Percentiles rank a stretch among this genome's conserved stretches.
phyloP scores from a whole-genome alignment of 2,113 vertebrate genomes.

The Actinemys pallida region DNA sequence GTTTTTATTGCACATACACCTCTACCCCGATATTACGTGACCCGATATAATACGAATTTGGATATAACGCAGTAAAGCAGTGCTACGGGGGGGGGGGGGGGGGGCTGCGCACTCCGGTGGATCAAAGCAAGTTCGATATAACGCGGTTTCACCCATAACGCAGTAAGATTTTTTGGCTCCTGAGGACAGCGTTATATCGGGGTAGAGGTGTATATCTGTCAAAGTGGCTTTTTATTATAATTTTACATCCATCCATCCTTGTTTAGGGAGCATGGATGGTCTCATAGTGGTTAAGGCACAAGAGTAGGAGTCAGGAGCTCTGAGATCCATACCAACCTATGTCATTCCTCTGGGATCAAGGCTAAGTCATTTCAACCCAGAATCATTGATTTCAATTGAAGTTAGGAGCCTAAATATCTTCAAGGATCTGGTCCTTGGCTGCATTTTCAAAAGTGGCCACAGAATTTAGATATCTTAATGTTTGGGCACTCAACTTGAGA shows the following conservation, averaged over 20 bases:
- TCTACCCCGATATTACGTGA: too few species aligned
- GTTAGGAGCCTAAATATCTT: neutral
- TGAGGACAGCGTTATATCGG: too few species aligned
- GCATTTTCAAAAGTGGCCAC: neutral
- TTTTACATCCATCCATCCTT: neutral
- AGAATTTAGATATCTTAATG: constrained; percentile 17
- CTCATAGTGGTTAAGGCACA: neutral
- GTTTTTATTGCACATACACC: too few species aligned
- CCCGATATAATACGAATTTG: too few species aligned
- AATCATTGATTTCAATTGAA: neutral
- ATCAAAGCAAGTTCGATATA: too few species aligned
- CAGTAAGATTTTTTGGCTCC: too few species aligned
- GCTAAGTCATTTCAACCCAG: neutral
- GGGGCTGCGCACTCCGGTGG: too few species aligned
- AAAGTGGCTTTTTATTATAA: neutral
- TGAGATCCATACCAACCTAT: neutral
- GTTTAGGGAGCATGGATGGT: neutral
- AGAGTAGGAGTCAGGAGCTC: neutral
- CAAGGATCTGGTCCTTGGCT: neutral
- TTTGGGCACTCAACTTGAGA: constrained; percentile 29
- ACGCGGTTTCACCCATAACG: too few species aligned
- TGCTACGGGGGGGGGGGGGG: too few species aligned
- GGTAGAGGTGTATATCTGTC: too few species aligned
- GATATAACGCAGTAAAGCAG: too few species aligned
- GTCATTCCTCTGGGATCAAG: neutral